Evolutionary conservation across 2,797 vertebrate species (phyloP).

Genomic region (Podarcis lilfordi): DNA sequence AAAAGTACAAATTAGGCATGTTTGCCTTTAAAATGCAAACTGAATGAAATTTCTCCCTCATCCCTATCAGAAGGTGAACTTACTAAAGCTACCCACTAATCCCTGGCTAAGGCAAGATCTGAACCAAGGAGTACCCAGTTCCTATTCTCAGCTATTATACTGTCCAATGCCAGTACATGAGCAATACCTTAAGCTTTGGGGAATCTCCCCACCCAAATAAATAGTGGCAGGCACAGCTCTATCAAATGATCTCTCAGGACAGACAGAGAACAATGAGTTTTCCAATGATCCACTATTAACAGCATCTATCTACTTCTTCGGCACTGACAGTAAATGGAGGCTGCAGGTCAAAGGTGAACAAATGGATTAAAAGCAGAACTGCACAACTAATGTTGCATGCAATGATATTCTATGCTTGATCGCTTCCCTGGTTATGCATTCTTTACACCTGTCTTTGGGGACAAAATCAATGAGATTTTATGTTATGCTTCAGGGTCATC

Average conservation of each 20-base stretch:
- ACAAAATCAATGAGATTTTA: constrained; percentile 69
- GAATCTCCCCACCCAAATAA: neutral
- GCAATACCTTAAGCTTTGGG: neutral
- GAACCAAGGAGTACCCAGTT: neutral
- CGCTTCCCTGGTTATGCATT: constrained; percentile 64
- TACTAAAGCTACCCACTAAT: neutral
- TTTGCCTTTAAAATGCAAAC: neutral
- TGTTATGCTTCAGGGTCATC: constrained; percentile 68
- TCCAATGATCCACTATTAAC: constrained; percentile 35
- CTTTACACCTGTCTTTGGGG: constrained; percentile 62
- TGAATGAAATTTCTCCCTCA: neutral
- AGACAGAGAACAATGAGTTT: constrained; percentile 16
- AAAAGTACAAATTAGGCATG: no score
- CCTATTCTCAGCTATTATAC: neutral
- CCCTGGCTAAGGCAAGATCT: neutral
- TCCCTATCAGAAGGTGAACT: neutral
- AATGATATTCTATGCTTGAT: constrained; percentile 48
- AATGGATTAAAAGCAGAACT: constrained; percentile 58
- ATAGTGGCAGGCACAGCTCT: neutral
- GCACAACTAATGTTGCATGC: constrained; percentile 57
- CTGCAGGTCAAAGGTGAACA: constrained; percentile 53
- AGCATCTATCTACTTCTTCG: constrained; percentile 18
- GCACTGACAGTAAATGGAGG: constrained; percentile 40
- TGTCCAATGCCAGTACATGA: neutral
- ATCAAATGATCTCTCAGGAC: constrained; percentile 25